Base-by-base conservation (phyloP, 64 coral and sea anemone genomes). In the Dendronephthya gigantea region DNA sequence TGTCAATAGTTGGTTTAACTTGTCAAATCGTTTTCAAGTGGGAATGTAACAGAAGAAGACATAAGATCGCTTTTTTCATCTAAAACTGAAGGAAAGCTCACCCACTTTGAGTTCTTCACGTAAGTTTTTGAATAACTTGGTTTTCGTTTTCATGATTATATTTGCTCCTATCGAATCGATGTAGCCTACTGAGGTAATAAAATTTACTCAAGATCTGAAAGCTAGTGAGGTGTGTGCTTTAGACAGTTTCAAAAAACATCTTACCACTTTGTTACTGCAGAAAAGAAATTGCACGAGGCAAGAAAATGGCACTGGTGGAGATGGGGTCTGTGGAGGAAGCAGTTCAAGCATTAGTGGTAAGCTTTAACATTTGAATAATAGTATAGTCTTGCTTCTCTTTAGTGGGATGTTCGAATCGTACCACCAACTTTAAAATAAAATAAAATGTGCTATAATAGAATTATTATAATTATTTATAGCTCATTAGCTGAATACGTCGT, bases 251-350 rank as follows among this genome's bases (percentile, higher is more conserved):
- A n/a, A 45, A 11, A 45, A 45, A 11, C 41, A 6, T 45, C 41
- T 45, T 11, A 45, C 41, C 41, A 45, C 41, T 45, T 45, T 79
- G 15, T 16, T 79, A 33, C 17, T 79, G 31, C 30, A 79, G 72
- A 19, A 79, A 79, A 19, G 72, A 79, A 36, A 39, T 79, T 79
- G 72, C 32, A 16, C 30, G 36, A 34, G 72, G 36, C 36, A 79
- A 79, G 32, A 79, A 39, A 35, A 79, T 79, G 72, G 72, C 72
- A 29, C 36, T 79, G 72, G 32, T 39, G 34, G 72, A 79, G 36
- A 79, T 79, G 72, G 10, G 30, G 72, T 79, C 72, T 79, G 32
- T 35, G 22, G 72, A 79, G 36, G 72, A 79, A 79, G 72, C 72
- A 16, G 72, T 79, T 0, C 72, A 79, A 39, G 72, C 72, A 28